phyloP scores from a whole-genome alignment of 1,140 invertebrate species.

The Drosophila baimaii region DNA sequence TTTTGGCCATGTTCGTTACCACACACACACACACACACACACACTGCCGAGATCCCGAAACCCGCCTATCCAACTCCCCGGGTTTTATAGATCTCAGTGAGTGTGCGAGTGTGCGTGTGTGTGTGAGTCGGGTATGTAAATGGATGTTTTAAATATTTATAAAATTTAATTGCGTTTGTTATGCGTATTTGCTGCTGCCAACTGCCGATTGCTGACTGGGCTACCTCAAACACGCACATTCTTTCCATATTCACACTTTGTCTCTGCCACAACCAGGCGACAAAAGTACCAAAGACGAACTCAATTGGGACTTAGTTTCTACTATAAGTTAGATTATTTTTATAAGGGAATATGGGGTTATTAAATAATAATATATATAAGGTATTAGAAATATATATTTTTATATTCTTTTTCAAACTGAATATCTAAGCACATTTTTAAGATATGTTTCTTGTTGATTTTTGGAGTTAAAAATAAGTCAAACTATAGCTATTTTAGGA shows the following conservation, averaged over 20 bases:
- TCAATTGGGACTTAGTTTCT: no score
- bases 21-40: slow-evolving; percentile 18
- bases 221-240: slow-evolving; percentile 73
- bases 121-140: slow-evolving; percentile 69
- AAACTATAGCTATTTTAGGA: not conserved
- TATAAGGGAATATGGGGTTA: no score
- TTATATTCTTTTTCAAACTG: not conserved
- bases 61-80: not conserved
- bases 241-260: slow-evolving; percentile 71
- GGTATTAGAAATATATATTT: no score
- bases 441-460: not conserved
- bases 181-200: slow-evolving; percentile 67
- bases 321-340: no score
- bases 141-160: slow-evolving; percentile 78
- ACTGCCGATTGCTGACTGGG: slow-evolving; percentile 14
- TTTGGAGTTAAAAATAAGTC: not conserved
- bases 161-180: slow-evolving; percentile 78
- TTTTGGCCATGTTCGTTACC: slow-evolving; percentile 51
- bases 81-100: slow-evolving; percentile 3
- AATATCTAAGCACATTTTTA: not conserved
- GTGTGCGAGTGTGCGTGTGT: slow-evolving; percentile 4
- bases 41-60: no score
- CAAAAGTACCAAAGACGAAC: slow-evolving; percentile 5
- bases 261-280: slow-evolving; percentile 18
- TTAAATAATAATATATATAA: no score